phyloP scores from a whole-genome alignment of 1,140 invertebrate genomes.

The Thaumatotibia leucotreta region DNA sequence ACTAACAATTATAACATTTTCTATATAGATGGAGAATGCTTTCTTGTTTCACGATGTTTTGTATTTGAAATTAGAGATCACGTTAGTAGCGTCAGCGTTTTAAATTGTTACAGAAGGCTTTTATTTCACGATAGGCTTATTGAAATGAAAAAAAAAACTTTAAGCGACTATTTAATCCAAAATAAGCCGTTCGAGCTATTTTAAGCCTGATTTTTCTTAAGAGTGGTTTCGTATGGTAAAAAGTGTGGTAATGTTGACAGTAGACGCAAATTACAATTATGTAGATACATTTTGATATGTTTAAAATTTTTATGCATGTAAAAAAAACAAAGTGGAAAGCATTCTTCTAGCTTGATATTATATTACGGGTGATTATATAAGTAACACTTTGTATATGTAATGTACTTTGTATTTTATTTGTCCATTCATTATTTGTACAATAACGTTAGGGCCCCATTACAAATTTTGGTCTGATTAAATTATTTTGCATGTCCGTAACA shows the following conservation, averaged over 20 bases:
- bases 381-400: constrained; percentile 15
- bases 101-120: neutral
- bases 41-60: constrained; percentile 47
- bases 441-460: neutral
- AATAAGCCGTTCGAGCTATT: neutral
- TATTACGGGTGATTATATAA: constrained; percentile 17
- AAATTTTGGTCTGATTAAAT: constrained; percentile 22
- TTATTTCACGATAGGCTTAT: constrained; percentile 1
- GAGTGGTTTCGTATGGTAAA: constrained; percentile 9
- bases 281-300: constrained; percentile 19
- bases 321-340: constrained; percentile 45
- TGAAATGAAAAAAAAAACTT: neutral
- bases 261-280: neutral
- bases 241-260: neutral
- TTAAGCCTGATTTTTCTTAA: neutral
- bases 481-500: constrained; percentile 43
- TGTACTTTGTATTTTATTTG: constrained; percentile 23
- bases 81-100: neutral
- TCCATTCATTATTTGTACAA: constrained; percentile 24
- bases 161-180: neutral
- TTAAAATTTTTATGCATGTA: constrained; percentile 25
- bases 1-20: constrained; percentile 47
- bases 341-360: constrained; percentile 59
- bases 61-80: constrained; percentile 15
- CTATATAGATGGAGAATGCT: constrained; percentile 65